Evolutionary conservation across 1,140 invertebrate genomes (phyloP).

Genomic region (Arctopsyche grandis): DNA sequence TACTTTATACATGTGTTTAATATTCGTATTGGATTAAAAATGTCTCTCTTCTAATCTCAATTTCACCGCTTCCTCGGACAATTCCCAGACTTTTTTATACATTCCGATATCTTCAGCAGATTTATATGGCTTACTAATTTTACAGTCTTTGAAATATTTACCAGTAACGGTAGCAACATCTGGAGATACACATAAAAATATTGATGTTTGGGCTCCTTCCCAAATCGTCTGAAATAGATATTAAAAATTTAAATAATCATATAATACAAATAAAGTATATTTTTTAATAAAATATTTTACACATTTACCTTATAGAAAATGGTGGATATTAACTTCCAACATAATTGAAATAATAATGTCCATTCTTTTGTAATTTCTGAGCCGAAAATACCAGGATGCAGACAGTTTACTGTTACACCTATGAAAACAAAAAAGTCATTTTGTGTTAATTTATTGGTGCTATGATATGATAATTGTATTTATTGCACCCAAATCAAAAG

Average conservation of each 20-base stretch:
- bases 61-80: constrained; percentile 61
- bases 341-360: constrained; percentile 57
- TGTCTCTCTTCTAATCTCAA: constrained; percentile 52
- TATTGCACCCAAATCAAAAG: too few species aligned
- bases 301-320: constrained; percentile 36
- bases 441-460: too few species aligned
- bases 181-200: constrained; percentile 68
- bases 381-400: constrained; percentile 74
- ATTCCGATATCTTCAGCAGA: constrained; percentile 57
- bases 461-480: too few species aligned
- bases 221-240: constrained; percentile 60
- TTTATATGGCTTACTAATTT: constrained; percentile 52
- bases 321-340: neutral
- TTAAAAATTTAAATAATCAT: neutral
- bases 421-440: neutral
- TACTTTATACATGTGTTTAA: too few species aligned
- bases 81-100: constrained; percentile 62
- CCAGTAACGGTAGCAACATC: constrained; percentile 67
- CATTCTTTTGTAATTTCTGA: constrained; percentile 76
- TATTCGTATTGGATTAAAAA: too few species aligned
- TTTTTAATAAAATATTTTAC: neutral
- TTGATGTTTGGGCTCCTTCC: constrained; percentile 69
- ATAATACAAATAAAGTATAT: neutral
- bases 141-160: constrained; percentile 70
- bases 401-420: constrained; percentile 69